Percentiles rank a stretch among this genome's conserved stretches.
These are phyloP conservation scores for Macrobrachium rosenbergii DNA, from an alignment of 1,140 invertebrate species.

Conservation along the genomic window DNA sequence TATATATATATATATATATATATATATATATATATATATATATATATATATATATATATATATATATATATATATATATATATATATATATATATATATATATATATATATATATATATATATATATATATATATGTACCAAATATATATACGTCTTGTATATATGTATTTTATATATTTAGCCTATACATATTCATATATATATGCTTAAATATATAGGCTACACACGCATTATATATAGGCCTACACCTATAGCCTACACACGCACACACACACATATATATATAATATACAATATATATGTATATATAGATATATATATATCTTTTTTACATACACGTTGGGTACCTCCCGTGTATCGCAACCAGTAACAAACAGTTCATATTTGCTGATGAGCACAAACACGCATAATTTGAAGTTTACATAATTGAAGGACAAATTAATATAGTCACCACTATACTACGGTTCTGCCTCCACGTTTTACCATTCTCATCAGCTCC, in stretches of 20 bases:
- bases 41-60: background rate
- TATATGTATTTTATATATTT: background rate
- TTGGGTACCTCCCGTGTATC: no score
- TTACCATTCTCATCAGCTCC: no score
- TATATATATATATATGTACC: no score
- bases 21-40: slow-evolving; percentile 4
- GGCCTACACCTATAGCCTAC: background rate
- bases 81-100: background rate
- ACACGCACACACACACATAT: background rate
- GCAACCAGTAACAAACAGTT: no score
- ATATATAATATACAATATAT: background rate
- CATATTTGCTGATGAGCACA: no score
- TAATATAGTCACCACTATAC: no score
- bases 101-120: slow-evolving; percentile 16
- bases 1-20: slow-evolving; percentile 22
- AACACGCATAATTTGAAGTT: no score
- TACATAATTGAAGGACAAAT: no score
- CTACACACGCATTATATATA: background rate
- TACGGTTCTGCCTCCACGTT: no score
- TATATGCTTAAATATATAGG: background rate
- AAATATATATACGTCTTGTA: slow-evolving; percentile 1
- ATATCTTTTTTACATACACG: background rate
- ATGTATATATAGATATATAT: slow-evolving; percentile 11
- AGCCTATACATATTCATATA: background rate
- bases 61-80: background rate